Evolutionary conservation across 2,888 invertebrate genomes (phyloP), one percentile per base, ranked within the genome.

Genomic region (Folsomia candida): DNA sequence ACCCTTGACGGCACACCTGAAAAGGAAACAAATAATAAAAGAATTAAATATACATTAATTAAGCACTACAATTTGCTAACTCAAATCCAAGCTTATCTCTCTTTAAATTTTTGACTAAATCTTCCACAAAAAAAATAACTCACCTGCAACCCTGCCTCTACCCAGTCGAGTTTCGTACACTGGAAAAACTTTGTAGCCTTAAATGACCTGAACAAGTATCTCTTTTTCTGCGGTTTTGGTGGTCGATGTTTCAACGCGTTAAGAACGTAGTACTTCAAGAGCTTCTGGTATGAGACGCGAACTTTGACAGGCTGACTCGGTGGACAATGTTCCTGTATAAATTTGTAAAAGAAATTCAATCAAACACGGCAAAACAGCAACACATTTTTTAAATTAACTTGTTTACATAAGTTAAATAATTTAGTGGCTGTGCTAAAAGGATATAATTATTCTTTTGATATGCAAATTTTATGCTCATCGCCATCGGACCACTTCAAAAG

Each of bases 131-230:
- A n/a, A n/a, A n/a, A n/a, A n/a, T n/a, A 59, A 29, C 64, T 66
- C 71, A 81, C 94, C 86, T 99, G 99, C 59, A 99, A 85, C 2
- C 99, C 99, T 14, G 97, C 97, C 85, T 99, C 99, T 1, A 99
- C 99, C 99, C 99, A 99, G 85, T 99, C 99, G 79, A 99, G 85
- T 0, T 97, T 97, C 0, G 99, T 99, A 0, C 96, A 96, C 89
- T 99, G 98, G 87, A 99, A 99, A 86, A 99, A 99, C 84, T 99
- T 99, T 0, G 99, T 99, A 0, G 97, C 94, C 84, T 99, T 99
- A 85, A 99, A 99, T 0, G 99, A 99, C 29, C 98, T 90, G 88
- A 99, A 99, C 60, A 99, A 85, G 59, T 80, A 89, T 88, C 98
- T 89, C 82, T 98, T 97, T 85, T 99, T 99, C 83, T 99, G 99